Evolutionary conservation across 2,113 vertebrate species (phyloP).

Genomic region (Microcebus jonahi): DNA sequence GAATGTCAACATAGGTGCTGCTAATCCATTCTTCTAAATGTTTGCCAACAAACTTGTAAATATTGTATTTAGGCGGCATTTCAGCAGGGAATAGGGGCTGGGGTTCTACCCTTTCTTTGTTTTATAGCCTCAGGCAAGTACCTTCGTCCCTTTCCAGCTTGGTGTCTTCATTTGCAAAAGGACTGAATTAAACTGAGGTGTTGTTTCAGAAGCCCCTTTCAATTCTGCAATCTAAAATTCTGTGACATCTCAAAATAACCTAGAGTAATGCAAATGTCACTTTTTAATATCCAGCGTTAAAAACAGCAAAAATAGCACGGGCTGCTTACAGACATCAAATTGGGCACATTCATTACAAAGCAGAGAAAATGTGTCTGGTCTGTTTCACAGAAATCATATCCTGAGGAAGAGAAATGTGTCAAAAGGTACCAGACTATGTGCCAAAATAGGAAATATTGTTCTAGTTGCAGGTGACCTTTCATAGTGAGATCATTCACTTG

Average conservation of each 20-base stretch:
- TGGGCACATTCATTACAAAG: constrained; percentile 14
- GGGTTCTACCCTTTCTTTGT: not conserved
- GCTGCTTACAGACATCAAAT: not conserved
- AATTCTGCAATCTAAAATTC: not conserved
- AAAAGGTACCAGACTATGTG: constrained; percentile 59
- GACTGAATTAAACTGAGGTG: not conserved
- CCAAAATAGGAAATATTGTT: constrained; percentile 74
- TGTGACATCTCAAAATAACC: constrained; percentile 5
- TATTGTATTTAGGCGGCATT: not conserved
- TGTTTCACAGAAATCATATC: not conserved
- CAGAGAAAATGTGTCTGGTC: constrained; percentile 19
- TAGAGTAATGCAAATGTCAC: not conserved
- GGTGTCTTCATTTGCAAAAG: not conserved
- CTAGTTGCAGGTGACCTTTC: constrained; percentile 77
- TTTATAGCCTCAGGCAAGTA: not conserved
- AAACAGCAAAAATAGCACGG: constrained; percentile 22
- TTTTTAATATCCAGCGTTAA: not conserved
- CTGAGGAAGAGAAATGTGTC: constrained; percentile 60
- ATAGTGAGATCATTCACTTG: constrained; percentile 67
- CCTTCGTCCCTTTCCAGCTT: not conserved
- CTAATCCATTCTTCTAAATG: not conserved
- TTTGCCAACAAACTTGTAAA: not conserved
- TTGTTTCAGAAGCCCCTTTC: not conserved
- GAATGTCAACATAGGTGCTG: not conserved
- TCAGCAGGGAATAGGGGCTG: rapidly evolving